Evolutionary conservation across 2,113 vertebrate species (phyloP).

Genomic region (Genyomyrus donnyi): DNA sequence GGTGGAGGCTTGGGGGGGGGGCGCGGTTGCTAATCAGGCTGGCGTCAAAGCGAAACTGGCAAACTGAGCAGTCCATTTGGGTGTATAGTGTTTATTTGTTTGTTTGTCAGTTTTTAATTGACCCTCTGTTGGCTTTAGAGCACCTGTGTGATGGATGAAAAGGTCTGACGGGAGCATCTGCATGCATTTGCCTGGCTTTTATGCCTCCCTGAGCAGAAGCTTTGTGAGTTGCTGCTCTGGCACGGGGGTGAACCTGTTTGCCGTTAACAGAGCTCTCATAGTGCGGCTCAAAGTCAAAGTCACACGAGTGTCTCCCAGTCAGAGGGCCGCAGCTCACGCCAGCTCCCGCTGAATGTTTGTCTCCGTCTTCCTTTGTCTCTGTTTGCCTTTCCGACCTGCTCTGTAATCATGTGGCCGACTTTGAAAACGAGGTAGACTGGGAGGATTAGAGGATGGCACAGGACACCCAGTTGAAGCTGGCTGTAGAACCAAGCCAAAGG

Average conservation of each 20-base stretch:
- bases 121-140: neutral
- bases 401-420: neutral
- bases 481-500: neutral
- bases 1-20: neutral
- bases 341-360: neutral
- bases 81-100: neutral
- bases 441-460: neutral
- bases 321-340: neutral
- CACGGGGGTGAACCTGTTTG: neutral
- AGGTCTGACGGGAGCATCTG: neutral
- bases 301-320: neutral
- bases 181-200: neutral
- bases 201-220: neutral
- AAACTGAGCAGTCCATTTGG: constrained; percentile 2
- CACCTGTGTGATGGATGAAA: neutral
- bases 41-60: constrained; percentile 4
- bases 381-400: neutral
- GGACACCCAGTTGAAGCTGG: neutral
- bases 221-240: neutral
- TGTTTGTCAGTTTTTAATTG: neutral
- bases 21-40: neutral
- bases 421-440: neutral
- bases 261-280: neutral
- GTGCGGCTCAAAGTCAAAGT: neutral
- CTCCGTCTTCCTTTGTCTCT: neutral